Conservation (phyloP, 2,888 invertebrate species). For the Cosmopolites sordidus region DNA sequence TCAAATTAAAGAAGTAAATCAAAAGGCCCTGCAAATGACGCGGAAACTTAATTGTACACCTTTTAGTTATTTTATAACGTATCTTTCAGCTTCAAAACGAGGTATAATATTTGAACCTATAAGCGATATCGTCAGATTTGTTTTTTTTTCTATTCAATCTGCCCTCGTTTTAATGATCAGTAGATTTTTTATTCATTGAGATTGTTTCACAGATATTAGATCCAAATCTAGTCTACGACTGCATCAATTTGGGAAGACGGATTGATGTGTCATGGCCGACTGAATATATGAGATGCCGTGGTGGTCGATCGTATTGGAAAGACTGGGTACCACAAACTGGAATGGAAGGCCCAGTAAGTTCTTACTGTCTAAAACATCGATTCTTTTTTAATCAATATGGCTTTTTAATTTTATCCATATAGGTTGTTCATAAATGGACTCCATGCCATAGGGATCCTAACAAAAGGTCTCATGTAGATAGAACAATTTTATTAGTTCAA, state of each 20-base stretch:
- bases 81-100: too few species aligned
- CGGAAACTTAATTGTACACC: too few species aligned
- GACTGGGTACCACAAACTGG: conserved; percentile 86
- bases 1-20: too few species aligned
- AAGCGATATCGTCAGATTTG: too few species aligned
- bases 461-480: conserved; percentile 86
- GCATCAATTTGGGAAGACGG: conserved; percentile 81
- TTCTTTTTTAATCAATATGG: background rate
- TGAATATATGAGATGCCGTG: conserved; percentile 79
- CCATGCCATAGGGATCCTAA: conserved; percentile 87
- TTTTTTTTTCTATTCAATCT: too few species aligned
- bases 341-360: conserved; percentile 79
- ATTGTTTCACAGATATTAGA: conserved; percentile 55
- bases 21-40: too few species aligned
- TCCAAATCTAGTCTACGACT: conserved; percentile 78
- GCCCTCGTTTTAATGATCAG: too few species aligned
- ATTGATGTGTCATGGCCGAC: conserved; percentile 96
- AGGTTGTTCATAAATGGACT: conserved; percentile 91
- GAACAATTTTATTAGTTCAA: conserved; percentile 86
- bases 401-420: conserved; percentile 2
- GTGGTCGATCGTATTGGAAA: conserved; percentile 85
- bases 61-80: too few species aligned
- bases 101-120: background rate
- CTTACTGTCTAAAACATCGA: background rate
- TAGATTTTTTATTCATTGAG: too few species aligned